Evolutionary conservation across 2,113 vertebrate genomes (phyloP).

Genomic region (Macquaria ambigua): DNA sequence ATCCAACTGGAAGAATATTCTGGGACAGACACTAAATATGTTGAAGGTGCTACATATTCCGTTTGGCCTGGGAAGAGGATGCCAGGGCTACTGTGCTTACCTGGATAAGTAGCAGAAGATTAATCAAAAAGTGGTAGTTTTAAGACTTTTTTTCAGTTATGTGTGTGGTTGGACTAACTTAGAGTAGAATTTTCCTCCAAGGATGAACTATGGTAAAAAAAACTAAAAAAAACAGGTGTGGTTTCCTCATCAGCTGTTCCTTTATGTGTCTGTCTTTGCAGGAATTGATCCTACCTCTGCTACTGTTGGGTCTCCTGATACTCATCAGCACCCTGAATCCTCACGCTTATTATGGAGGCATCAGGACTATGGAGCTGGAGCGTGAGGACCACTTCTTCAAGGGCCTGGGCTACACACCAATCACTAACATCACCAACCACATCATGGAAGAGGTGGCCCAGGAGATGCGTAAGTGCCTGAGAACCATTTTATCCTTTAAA

Average conservation of each 20-base stretch:
- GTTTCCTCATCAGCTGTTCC: not conserved
- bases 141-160: not conserved
- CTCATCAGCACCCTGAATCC: constrained; percentile 85
- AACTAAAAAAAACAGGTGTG: not conserved
- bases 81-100: not conserved
- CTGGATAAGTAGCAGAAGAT: not conserved
- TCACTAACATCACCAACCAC: constrained; percentile 80
- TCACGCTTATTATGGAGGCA: constrained; percentile 80
- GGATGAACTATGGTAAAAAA: not conserved
- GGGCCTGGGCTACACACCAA: constrained; percentile 84
- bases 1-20: not conserved
- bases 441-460: constrained; percentile 89
- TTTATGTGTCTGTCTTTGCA: constrained; percentile 55
- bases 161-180: not conserved
- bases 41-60: not conserved
- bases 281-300: constrained; percentile 82
- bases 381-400: constrained; percentile 62
- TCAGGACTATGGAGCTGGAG: constrained; percentile 80
- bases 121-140: not conserved
- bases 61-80: not conserved
- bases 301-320: constrained; percentile 84
- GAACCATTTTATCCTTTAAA: not conserved
- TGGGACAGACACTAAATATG: not conserved
- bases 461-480: constrained; percentile 76
- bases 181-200: not conserved